These are phyloP conservation scores for Pleuronectes platessa DNA, from an alignment of 2,113 vertebrate genomes.

Conservation along the genomic window DNA sequence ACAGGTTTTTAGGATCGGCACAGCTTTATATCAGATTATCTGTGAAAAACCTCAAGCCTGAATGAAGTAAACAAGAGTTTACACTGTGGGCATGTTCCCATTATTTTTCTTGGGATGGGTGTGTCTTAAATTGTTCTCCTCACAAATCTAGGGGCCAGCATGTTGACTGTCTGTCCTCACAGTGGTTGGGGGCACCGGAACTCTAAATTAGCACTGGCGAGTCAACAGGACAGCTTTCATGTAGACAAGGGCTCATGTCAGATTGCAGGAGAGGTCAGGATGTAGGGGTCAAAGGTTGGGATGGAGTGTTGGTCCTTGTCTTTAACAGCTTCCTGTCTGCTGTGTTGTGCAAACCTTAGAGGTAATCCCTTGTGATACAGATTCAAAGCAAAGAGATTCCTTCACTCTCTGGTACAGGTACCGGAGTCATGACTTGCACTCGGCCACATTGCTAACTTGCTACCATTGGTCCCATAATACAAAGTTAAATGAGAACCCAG, in stretches of 20 bases:
- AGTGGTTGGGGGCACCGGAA: conserved; percentile 65
- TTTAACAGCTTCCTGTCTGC: conserved; percentile 78
- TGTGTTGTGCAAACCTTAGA: conserved; percentile 63
- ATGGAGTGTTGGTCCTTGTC: conserved; percentile 66
- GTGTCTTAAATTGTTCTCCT: conserved; percentile 44
- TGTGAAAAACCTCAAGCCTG: conserved; percentile 1
- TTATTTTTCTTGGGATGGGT: no score
- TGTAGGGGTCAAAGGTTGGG: conserved; percentile 68
- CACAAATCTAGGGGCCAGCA: conserved; percentile 42
- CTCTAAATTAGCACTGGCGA: conserved; percentile 69
- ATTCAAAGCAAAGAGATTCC: conserved; percentile 61
- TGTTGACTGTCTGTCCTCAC: conserved; percentile 63
- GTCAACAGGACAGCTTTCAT: conserved; percentile 76
- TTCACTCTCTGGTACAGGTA: conserved; percentile 38
- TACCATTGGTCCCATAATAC: not conserved
- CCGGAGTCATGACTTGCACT: conserved; percentile 29
- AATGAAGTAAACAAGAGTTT: conserved; percentile 8
- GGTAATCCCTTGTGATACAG: conserved; percentile 64
- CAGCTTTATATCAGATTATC: not conserved
- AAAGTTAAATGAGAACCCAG: not conserved
- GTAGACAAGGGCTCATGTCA: conserved; percentile 69
- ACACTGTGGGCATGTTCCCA: not conserved
- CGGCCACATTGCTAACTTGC: not conserved
- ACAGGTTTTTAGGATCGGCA: not conserved
- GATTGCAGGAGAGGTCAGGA: conserved; percentile 74